phyloP scores from a whole-genome alignment of 2,888 invertebrate genomes.

The Prionchulus punctatus region DNA sequence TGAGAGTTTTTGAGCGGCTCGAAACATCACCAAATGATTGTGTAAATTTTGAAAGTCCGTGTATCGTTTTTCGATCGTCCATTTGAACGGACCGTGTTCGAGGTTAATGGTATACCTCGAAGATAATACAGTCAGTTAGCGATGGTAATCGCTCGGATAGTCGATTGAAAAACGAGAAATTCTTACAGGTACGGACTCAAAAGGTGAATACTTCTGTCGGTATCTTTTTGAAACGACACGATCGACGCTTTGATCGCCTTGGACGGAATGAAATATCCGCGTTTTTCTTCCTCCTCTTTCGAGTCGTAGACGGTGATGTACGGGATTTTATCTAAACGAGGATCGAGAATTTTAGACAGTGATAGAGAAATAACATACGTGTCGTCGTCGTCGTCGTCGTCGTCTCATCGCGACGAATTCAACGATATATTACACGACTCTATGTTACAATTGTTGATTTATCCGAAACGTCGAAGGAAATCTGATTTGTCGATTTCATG shows the following conservation, averaged over 20 bases:
- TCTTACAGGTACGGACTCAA: constrained; percentile 11
- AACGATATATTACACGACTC: too few species aligned
- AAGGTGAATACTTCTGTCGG: background rate
- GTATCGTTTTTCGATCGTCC: constrained; percentile 76
- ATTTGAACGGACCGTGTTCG: constrained; percentile 67
- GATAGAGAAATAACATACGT: too few species aligned
- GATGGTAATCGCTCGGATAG: background rate
- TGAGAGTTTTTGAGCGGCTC: constrained; percentile 30
- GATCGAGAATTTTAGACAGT: background rate
- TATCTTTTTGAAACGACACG: constrained; percentile 2
- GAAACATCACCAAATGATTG: constrained; percentile 57
- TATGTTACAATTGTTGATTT: too few species aligned
- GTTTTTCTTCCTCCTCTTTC: constrained; percentile 17
- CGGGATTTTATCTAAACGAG: constrained; percentile 24
- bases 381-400: too few species aligned
- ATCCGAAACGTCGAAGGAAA: too few species aligned
- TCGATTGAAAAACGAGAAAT: too few species aligned
- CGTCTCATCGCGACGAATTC: too few species aligned
- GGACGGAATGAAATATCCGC: constrained; percentile 11
- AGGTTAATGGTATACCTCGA: constrained; percentile 63
- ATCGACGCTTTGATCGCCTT: constrained; percentile 6
- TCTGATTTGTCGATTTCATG: too few species aligned
- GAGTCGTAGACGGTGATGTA: constrained; percentile 26
- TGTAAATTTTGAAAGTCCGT: constrained; percentile 78
- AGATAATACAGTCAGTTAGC: constrained; percentile 5